Conservation (phyloP, 2,888 invertebrate species). For the Oeneis ivallda region DNA sequence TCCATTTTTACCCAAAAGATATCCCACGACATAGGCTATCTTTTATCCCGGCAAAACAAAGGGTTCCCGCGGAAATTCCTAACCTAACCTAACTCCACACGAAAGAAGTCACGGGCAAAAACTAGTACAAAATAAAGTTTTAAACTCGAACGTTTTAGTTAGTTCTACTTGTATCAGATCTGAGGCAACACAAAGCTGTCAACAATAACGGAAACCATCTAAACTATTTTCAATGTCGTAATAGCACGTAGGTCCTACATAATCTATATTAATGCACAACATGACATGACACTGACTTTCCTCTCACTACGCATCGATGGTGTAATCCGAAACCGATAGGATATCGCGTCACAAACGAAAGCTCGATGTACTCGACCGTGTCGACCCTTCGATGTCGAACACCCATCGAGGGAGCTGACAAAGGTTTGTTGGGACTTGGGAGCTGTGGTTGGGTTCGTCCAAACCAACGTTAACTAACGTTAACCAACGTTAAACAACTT, state of each 20-base stretch:
- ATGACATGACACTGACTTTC: conserved; percentile 22
- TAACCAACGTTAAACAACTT: too few species aligned
- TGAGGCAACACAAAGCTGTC: not conserved
- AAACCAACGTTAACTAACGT: not conserved
- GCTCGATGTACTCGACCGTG: conserved; percentile 26
- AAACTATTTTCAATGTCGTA: not conserved
- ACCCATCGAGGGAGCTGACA: not conserved
- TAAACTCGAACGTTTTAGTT: not conserved
- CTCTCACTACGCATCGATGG: conserved; percentile 17
- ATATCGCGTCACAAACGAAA: conserved; percentile 34
- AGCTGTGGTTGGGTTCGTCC: not conserved
- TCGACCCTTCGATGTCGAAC: conserved; percentile 11
- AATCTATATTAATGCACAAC: conserved; percentile 10
- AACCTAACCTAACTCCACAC: too few species aligned
- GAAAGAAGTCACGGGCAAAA: not conserved
- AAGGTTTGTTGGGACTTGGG: too few species aligned
- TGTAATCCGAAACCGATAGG: conserved; percentile 21
- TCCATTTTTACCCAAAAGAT: too few species aligned
- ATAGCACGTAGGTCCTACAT: not conserved
- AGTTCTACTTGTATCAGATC: not conserved
- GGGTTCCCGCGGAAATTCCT: too few species aligned
- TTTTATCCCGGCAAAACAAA: too few species aligned
- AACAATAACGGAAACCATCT: not conserved
- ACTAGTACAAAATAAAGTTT: not conserved
- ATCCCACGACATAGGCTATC: too few species aligned